Evolutionary conservation across 2,113 vertebrate genomes (phyloP), one percentile per base, ranked within the genome.

Genomic region (Peromyscus maniculatus): DNA sequence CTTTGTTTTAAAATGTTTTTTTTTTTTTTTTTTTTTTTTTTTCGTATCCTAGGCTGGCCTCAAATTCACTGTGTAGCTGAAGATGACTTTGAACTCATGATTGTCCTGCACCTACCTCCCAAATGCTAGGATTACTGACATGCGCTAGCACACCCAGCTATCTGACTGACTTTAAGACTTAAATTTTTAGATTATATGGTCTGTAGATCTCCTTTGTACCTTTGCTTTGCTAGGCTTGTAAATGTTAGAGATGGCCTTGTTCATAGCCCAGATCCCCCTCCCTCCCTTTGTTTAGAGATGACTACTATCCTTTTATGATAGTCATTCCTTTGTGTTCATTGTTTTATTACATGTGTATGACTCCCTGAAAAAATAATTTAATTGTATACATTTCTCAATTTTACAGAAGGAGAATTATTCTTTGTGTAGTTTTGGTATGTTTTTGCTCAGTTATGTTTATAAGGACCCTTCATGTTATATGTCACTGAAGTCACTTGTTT

Each of bases 301-400:
- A 75, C 49, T 75, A 62, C 57, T 95, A 22, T 90, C 9, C 49
- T 96, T 92, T 77, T 77, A 55, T 66, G 71, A 87, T 69, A 46
- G 64, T 91, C 71, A 86, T 95, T 94, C 80, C 13, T 96, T 93
- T 91, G 87, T 91, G 75, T 77, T 93, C 46, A 46, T 86, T 80
- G 71, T 97, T 91, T 97, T 89, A 72, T 69, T 82, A 66, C 2
- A n/a, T 66, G 80, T 80, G 22, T 72, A 46, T 89, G 57, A 26
- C 12, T 92, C 28, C 55, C 86, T 96, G 72, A 96, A 93, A 88
- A 26, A 91, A n/a, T 67, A 83, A 75, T 74, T 92, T 75, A 66
- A 59, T 95, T 75, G 28, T 89, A n/a, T n/a, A 13, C 83, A 17
- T 74, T 94, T 91, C 75, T 97, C 39, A 95, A 64, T 87, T 96